Evolutionary conservation across 30 jellyfish, hydroid and myxozoan genomes (phyloP).

Genomic region (Cassiopea andromeda): DNA sequence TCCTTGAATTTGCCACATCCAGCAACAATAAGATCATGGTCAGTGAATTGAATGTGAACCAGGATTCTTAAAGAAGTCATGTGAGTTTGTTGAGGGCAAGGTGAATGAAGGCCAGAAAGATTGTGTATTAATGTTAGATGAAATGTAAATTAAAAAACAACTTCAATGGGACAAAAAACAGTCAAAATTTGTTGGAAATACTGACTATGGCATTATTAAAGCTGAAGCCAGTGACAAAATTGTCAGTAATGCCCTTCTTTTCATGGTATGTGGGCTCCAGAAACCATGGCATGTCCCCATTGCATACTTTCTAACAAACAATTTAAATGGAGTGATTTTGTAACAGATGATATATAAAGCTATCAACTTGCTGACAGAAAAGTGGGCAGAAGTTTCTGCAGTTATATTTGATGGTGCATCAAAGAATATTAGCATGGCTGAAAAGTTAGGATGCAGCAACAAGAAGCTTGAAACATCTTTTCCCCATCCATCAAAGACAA

Average conservation of each 20-base stretch:
- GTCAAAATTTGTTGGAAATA: constrained; percentile 50
- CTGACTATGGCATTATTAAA: constrained; percentile 38
- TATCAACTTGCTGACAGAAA: constrained; percentile 13
- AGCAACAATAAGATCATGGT: constrained; percentile 37
- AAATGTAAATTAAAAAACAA: constrained; percentile 40
- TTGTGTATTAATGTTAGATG: no score
- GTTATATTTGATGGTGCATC: constrained; percentile 54
- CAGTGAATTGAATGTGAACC: constrained; percentile 36
- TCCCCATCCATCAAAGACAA: constrained; percentile 31
- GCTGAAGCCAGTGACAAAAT: constrained; percentile 35
- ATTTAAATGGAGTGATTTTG: constrained; percentile 18
- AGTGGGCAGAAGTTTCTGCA: constrained; percentile 13
- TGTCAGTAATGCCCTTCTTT: constrained; percentile 28
- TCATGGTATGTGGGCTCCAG: not conserved
- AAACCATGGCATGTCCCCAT: constrained; percentile 47
- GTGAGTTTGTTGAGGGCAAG: not conserved
- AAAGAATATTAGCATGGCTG: constrained; percentile 43
- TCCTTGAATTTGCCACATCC: constrained; percentile 46
- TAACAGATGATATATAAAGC: constrained; percentile 20
- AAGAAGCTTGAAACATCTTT: constrained; percentile 32
- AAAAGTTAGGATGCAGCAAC: constrained; percentile 38
- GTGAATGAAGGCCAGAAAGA: constrained; percentile 13
- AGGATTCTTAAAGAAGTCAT: constrained; percentile 39
- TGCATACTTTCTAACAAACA: constrained; percentile 43
- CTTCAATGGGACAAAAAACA: constrained; percentile 26